Conservation (phyloP, 2,113 vertebrate species). For the Grammomys dolichurus region DNA sequence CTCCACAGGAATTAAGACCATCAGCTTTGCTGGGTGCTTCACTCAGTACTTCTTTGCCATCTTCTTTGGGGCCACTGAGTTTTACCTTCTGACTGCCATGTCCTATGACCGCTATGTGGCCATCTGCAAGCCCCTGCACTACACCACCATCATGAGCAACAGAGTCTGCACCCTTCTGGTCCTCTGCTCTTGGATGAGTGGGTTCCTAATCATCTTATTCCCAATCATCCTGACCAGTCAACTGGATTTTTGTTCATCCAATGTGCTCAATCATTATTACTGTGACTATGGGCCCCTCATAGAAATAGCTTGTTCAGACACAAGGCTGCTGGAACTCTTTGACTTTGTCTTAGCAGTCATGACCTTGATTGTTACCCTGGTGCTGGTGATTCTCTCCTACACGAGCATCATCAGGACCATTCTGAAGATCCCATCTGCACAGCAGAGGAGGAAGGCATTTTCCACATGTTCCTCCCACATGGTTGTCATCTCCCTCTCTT, state of each 20-base stretch:
- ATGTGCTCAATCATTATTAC: conserved; percentile 75
- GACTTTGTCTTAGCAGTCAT: conserved; percentile 42
- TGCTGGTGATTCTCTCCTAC: conserved; percentile 70
- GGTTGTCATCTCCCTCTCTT: conserved; percentile 74
- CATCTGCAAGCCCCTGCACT: conserved; percentile 70
- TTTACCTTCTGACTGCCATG: conserved; percentile 73
- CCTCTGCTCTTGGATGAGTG: conserved; percentile 69
- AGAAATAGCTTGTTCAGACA: conserved; percentile 77
- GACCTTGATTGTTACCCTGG: conserved; percentile 66
- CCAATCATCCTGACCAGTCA: conserved; percentile 59
- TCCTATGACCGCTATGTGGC: conserved; percentile 70
- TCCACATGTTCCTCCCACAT: conserved; percentile 77
- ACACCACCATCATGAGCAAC: conserved; percentile 64
- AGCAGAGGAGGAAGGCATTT: conserved; percentile 75
- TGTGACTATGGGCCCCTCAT: conserved; percentile 76
- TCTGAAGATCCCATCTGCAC: conserved; percentile 74
- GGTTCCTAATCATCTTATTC: conserved; percentile 55
- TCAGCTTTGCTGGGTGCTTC: conserved; percentile 69
- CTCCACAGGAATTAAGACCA: conserved; percentile 67
- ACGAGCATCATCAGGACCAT: conserved; percentile 69
- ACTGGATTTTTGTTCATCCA: conserved; percentile 75
- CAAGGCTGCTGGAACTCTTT: conserved; percentile 41
- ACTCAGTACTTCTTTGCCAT: conserved; percentile 72
- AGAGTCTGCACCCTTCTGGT: conserved; percentile 63
- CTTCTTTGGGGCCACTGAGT: conserved; percentile 70